phyloP scores from a whole-genome alignment of 2,888 invertebrate genomes.

The Amblyteles armatorius region DNA sequence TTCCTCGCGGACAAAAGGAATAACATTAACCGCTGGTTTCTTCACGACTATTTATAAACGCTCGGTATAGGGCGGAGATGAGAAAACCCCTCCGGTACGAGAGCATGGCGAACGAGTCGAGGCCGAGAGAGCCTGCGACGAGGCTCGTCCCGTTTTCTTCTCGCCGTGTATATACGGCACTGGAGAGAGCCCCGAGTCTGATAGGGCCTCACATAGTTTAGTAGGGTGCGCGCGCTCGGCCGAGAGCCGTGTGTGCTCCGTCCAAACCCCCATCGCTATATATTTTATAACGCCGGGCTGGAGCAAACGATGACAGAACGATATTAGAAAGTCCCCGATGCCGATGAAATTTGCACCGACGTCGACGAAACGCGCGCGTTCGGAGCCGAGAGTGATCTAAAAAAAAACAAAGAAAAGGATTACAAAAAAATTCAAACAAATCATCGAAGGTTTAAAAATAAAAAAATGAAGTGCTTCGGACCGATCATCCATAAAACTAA shows the following conservation, averaged over 20 bases:
- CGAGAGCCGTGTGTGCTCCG: constrained; percentile 68
- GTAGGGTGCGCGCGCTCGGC: constrained; percentile 79
- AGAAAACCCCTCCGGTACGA: constrained; percentile 63
- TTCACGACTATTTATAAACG: constrained; percentile 69
- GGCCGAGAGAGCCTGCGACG: constrained; percentile 52
- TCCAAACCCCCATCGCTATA: constrained; percentile 23
- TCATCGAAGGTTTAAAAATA: background rate
- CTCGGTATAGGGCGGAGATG: constrained; percentile 63
- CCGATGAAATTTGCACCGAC: constrained; percentile 7
- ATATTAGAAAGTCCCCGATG: constrained; percentile 43
- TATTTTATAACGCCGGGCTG: constrained; percentile 13
- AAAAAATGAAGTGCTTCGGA: background rate
- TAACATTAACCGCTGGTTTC: constrained; percentile 57
- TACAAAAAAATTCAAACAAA: background rate
- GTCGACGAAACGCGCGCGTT: constrained; percentile 33
- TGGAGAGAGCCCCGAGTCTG: constrained; percentile 62
- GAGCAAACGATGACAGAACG: constrained; percentile 43
- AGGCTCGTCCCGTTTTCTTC: constrained; percentile 50
- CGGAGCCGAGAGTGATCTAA: background rate
- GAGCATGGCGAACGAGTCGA: constrained; percentile 66
- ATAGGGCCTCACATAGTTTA: constrained; percentile 75
- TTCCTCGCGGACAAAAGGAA: constrained; percentile 46
- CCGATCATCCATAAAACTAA: constrained; percentile 26
- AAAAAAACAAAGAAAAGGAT: background rate
- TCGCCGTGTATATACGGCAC: constrained; percentile 68